Conservation (phyloP, 2,888 invertebrate species). For the Athalia circularis region DNA sequence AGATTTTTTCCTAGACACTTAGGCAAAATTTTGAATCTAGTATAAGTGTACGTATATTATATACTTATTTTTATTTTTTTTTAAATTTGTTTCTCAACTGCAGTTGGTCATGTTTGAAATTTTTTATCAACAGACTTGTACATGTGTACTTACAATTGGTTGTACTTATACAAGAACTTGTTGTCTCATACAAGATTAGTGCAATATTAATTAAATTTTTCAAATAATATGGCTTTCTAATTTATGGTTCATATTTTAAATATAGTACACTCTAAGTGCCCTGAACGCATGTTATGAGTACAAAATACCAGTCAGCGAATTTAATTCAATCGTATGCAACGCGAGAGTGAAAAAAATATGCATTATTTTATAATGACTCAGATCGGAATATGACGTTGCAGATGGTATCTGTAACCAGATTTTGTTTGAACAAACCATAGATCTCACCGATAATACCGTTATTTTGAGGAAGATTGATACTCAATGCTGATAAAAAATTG, state of each 20-base stretch:
- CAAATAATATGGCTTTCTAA: background rate
- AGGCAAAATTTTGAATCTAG: constrained; percentile 63
- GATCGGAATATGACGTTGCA: too few relatives aligned
- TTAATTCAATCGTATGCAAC: constrained; percentile 15
- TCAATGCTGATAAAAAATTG: too few relatives aligned
- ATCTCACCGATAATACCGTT: background rate
- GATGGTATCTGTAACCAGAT: too few relatives aligned
- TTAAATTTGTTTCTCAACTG: constrained; percentile 44
- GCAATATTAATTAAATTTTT: constrained; percentile 20
- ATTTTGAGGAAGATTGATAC: too few relatives aligned
- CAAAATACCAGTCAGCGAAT: constrained; percentile 13
- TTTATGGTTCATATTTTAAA: constrained; percentile 5
- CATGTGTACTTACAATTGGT: constrained; percentile 5
- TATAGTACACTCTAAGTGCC: constrained; percentile 15
- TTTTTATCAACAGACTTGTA: constrained; percentile 1
- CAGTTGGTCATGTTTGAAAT: constrained; percentile 30
- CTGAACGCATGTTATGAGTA: constrained; percentile 37
- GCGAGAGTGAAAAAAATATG: background rate
- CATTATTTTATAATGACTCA: background rate
- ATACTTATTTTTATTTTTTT: constrained; percentile 45
- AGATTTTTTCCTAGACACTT: constrained; percentile 57
- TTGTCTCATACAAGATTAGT: constrained; percentile 20
- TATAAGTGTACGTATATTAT: constrained; percentile 50
- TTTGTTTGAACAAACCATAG: background rate
- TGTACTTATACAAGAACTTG: constrained; percentile 18